Base-by-base conservation (phyloP, 2,113 vertebrate species). In the Syngnathoides biaculeatus region DNA sequence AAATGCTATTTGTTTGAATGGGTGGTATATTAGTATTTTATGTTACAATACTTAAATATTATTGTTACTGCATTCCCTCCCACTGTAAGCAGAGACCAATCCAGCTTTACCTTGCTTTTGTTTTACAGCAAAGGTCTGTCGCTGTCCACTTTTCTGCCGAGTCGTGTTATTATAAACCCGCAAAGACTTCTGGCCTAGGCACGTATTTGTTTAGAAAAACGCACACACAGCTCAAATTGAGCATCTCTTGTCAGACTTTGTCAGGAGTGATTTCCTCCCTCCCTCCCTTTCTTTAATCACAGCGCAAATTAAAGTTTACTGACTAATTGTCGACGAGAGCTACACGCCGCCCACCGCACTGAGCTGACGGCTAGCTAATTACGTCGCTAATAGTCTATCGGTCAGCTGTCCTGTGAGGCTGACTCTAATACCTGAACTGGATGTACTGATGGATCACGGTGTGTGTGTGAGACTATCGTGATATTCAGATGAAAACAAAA, bases 221-320 rank as follows among this genome's bases (percentile, higher is more conserved):
- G 85, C 87, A 78, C 82, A 87, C 82, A 43, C 84, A 81, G 87
- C 87, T 82, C 75, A 56, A 81, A 68, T 79, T 60, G 67, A 72
- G 79, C 81, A 30, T 57, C 77, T 79, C 72, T 74, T 79, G 79
- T 88, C 81, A 84, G 80, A 87, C 81, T 77, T 71, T 24, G 68
- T 73, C 35, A 42, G 61, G 72, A 67, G 79, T 59, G 82, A 81
- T 87, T 87, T 86, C 79, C 82, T 87, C 79, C 80, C 82, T 87
- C 79, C 80, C 81, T 79, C 75, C 77, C 60, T 64, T 68, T 86
- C 84, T 88, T 84, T 82, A 86, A 87, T 89, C 83, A 83, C 68
- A 56, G 66, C 55, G 70, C 88, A 88, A 87, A 90, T 91, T 87
- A 88, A 90, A 88, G 83, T 88, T 80, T 87, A 79, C 82, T 80